Percentiles rank a stretch among this genome's conserved stretches.
These are phyloP conservation scores for Hippocampus barbouri DNA, from an alignment of 2,113 vertebrate species.

Conservation along the genomic window DNA sequence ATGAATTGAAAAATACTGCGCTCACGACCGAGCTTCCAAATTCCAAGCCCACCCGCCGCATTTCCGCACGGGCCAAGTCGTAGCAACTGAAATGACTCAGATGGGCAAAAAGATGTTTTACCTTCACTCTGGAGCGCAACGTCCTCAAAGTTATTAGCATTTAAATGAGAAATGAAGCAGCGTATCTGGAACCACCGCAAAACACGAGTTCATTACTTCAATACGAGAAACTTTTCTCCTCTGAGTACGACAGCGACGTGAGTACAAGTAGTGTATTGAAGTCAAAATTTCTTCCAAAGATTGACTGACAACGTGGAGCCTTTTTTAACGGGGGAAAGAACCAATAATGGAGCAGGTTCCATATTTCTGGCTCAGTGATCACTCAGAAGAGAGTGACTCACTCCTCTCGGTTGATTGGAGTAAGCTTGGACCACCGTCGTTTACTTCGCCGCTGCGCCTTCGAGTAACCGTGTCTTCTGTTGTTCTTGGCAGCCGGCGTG, in stretches of 20 bases:
- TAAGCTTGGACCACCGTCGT: constrained; percentile 31
- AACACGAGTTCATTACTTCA: constrained; percentile 40
- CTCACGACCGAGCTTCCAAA: too few relatives aligned
- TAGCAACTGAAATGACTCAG: too few relatives aligned
- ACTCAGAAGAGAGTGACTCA: constrained; percentile 25
- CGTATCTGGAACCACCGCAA: constrained; percentile 57
- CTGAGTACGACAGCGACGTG: constrained; percentile 21
- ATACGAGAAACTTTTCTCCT: constrained; percentile 45
- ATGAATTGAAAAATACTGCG: too few relatives aligned
- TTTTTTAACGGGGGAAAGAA: constrained; percentile 3
- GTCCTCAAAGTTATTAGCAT: constrained; percentile 72
- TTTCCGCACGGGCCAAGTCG: too few relatives aligned
- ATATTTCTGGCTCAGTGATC: constrained; percentile 29
- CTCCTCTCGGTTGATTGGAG: constrained; percentile 8
- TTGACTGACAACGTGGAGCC: background rate
- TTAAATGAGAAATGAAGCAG: constrained; percentile 74
- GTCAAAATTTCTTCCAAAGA: background rate
- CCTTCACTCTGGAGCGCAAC: constrained; percentile 34
- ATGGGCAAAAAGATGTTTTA: too few relatives aligned
- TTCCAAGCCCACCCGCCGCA: too few relatives aligned
- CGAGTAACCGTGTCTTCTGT: constrained; percentile 59
- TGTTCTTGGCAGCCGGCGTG: constrained; percentile 49
- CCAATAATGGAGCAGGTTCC: constrained; percentile 17
- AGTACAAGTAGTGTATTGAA: constrained; percentile 19
- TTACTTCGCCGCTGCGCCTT: constrained; percentile 37